Base-by-base conservation (phyloP, 2,888 invertebrate species). In the Maniola hyperantus region DNA sequence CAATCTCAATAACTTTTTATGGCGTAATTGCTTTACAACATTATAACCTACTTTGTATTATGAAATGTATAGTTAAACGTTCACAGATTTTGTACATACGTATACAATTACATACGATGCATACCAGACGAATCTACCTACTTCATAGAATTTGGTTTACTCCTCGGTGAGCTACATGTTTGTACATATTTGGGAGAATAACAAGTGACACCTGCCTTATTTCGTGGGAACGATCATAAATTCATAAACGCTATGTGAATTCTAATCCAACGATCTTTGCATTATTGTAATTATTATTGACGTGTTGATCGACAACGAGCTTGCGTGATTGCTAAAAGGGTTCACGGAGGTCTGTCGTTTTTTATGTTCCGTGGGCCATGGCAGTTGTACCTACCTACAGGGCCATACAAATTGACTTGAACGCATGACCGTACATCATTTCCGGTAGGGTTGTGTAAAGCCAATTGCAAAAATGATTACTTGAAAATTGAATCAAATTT, bases 141-240 rank as follows among this genome's bases (percentile, higher is more conserved):
- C 34, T n/a, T n/a, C n/a, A n/a, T n/a, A n/a, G n/a, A n/a, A n/a
- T n/a, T n/a, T n/a, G n/a, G n/a, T n/a, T n/a, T n/a, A n/a, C n/a
- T n/a, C n/a, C n/a, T n/a, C n/a, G n/a, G n/a, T n/a, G n/a, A n/a
- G n/a, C 34, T 34, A 33, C 33, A 33, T 33, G 34, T n/a, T 4
- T 0, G 15, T 34, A 51, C 13, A 6, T 44, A n/a, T n/a, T n/a
- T n/a, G 13, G 6, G 10, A 46, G 10, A 46, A 59, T 59, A 33
- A 59, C 33, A 46, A 59, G 33, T 46, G 33, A 46, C 59, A 59
- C 46, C 59, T 59, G 57, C 46, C 33, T 33, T 6, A 44, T 59
- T 46, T 59, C 46, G 59, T 59, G 59, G 8, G 59, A 59, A 59
- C 46, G 46, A 59, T 46, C 13, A 46, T 15, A 46, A 10, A 46